phyloP scores from a whole-genome alignment of 2,888 invertebrate species.

The Archips crataeganus region DNA sequence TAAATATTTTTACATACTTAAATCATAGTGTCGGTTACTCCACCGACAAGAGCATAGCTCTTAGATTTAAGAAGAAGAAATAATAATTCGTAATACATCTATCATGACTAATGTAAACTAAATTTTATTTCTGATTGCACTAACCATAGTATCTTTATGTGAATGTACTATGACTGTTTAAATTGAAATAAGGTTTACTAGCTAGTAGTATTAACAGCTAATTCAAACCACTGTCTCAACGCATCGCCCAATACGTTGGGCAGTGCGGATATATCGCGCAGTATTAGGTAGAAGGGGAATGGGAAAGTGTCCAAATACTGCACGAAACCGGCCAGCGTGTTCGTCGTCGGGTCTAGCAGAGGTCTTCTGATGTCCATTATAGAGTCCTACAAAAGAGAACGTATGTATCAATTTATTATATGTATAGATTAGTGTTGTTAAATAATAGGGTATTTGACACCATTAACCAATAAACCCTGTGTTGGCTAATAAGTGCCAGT shows the following conservation, averaged over 20 bases:
- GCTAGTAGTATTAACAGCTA: slow-evolving; percentile 89
- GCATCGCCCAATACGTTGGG: slow-evolving; percentile 98
- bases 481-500: too few species aligned
- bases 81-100: background rate
- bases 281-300: slow-evolving; percentile 98
- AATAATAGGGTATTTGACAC: too few species aligned
- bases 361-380: slow-evolving; percentile 95
- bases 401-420: background rate
- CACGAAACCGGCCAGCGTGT: slow-evolving; percentile 87
- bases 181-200: slow-evolving; percentile 45
- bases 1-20: too few species aligned
- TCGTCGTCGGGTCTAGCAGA: slow-evolving; percentile 89
- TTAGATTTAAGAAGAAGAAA: background rate
- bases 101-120: background rate
- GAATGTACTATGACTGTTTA: background rate
- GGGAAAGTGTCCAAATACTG: slow-evolving; percentile 98
- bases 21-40: too few species aligned
- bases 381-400: slow-evolving; percentile 89
- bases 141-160: background rate
- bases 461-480: too few species aligned
- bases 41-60: too few species aligned
- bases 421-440: too few species aligned
- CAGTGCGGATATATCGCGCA: slow-evolving; percentile 94
- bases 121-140: background rate
- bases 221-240: slow-evolving; percentile 99